Evolutionary conservation across 2,888 invertebrate genomes (phyloP), one percentile per base, ranked within the genome.

Genomic region (Odontocolon sp.): DNA sequence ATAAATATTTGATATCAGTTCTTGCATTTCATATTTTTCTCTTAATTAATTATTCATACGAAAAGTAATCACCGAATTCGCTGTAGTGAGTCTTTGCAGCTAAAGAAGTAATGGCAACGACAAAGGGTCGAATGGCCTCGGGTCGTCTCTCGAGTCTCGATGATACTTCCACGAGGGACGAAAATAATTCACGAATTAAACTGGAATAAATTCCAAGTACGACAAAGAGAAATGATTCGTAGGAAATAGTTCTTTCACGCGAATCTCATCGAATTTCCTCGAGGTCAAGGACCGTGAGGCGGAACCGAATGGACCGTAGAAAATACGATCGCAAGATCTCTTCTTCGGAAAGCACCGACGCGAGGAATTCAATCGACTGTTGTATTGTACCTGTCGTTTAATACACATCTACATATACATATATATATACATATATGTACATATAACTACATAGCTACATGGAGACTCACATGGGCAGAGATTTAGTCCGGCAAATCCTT

Each of bases 401-500:
- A 21, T 9, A 54, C 2, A 5, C 1, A 54, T 33, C 0, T 9
- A 2, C 9, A 54, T n/a, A n/a, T n/a, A n/a, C n/a, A n/a, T n/a
- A n/a, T n/a, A n/a, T n/a, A n/a, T n/a, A n/a, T n/a, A n/a, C n/a
- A 14, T 4, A 2, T 23, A 26, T 8, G 26, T 50, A 28, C 26
- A 8, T 14, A 2, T 11, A 6, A 26, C n/a, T 26, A 26, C 14
- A 23, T 26, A 64, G 36, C 50, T n/a, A 9, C n/a, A 4, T 14
- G 23, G 3, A 66, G 59, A 87, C 92, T 88, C 82, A 93, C 93
- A 90, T 76, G 89, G 87, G 82, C 63, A 85, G 70, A 77, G 92
- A 87, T 80, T 91, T 82, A 28, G 92, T 88, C 52, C 87, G 87
- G 85, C 95, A 95, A 52, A 91, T 90, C 36, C 84, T 85, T 88